Conservation (phyloP, 2,113 vertebrate species). For the Zingel zingel region DNA sequence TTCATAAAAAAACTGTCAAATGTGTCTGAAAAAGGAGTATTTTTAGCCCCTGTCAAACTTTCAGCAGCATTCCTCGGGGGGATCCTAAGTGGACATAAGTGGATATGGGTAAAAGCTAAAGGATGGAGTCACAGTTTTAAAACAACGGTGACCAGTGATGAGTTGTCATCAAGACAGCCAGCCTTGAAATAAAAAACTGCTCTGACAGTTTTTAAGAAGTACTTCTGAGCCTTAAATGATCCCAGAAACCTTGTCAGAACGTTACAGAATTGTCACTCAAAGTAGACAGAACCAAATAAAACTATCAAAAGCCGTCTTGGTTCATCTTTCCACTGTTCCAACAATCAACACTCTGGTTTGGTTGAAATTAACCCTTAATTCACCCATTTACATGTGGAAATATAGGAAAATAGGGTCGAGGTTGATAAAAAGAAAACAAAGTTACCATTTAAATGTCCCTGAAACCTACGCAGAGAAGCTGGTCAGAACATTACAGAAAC, state of each 20-base stretch:
- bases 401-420: no score
- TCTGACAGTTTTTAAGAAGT: background rate
- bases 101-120: background rate
- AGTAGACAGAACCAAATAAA: no score
- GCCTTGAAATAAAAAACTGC: background rate
- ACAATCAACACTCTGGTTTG: no score
- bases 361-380: no score
- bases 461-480: background rate
- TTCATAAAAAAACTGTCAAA: slow-evolving; percentile 25
- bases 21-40: background rate
- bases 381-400: no score
- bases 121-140: slow-evolving; percentile 2
- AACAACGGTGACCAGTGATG: background rate
- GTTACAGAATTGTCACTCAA: slow-evolving; percentile 1
- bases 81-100: slow-evolving; percentile 9
- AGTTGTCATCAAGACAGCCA: slow-evolving; percentile 1
- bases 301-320: no score
- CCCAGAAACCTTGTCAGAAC: slow-evolving; percentile 1
- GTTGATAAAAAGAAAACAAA: no score
- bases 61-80: background rate
- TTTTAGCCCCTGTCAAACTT: slow-evolving; percentile 40
- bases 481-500: background rate
- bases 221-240: slow-evolving; percentile 7
- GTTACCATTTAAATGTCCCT: background rate
- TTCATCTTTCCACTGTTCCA: no score